phyloP scores from a whole-genome alignment of 2,113 vertebrate species.

The Taurulus bubalis region DNA sequence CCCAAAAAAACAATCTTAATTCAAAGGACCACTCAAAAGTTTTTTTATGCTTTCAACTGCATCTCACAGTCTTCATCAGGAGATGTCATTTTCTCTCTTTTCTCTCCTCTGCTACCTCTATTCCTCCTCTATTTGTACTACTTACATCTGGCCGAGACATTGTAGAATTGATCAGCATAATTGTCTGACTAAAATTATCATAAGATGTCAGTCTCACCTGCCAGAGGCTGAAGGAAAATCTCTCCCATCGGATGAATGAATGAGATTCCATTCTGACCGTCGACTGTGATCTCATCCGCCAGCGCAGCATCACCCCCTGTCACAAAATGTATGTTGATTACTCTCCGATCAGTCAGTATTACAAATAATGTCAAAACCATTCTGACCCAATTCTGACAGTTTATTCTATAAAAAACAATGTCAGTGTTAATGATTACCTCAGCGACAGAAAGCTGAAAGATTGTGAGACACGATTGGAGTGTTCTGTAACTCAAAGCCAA shows the following conservation, averaged over 20 bases:
- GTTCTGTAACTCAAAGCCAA: not conserved
- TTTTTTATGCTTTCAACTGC: not conserved
- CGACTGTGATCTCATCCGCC: conserved; percentile 86
- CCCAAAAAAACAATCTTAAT: too few species aligned
- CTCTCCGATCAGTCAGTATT: not conserved
- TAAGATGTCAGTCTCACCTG: conserved; percentile 80
- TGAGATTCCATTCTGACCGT: conserved; percentile 90
- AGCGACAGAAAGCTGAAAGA: not conserved
- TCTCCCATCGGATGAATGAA: conserved; percentile 90
- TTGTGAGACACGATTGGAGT: not conserved
- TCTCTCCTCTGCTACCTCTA: not conserved
- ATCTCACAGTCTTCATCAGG: not conserved
- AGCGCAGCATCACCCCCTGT: conserved; percentile 87
- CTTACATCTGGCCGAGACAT: not conserved
- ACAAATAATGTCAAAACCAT: not conserved
- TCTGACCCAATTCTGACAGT: not conserved
- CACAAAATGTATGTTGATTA: not conserved
- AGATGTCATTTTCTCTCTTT: not conserved
- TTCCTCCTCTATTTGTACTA: too few species aligned
- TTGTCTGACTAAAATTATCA: not conserved
- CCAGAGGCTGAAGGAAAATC: conserved; percentile 91
- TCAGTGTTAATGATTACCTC: not conserved
- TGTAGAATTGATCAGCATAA: not conserved
- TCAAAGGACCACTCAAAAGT: not conserved
- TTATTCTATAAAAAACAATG: not conserved